phyloP scores from a whole-genome alignment of 2,888 invertebrate species.

The Dicyrtoma fusca region DNA sequence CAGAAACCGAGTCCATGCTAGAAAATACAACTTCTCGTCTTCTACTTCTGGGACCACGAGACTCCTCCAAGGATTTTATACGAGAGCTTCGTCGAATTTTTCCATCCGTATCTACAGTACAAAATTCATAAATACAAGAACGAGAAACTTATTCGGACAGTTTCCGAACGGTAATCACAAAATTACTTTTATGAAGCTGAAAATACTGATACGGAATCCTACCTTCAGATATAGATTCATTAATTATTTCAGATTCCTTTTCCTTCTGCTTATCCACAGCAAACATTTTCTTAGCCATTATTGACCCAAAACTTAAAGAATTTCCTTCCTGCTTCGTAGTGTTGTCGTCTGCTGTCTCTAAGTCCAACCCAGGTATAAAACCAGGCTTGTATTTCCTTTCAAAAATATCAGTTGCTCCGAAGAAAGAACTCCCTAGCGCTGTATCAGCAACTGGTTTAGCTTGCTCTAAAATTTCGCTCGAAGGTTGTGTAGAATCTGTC shows the following conservation, averaged over 20 bases:
- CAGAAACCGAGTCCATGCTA: conserved; percentile 16
- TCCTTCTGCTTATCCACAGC: conserved; percentile 15
- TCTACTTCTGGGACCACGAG: conserved; percentile 42
- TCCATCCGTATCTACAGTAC: conserved; percentile 39
- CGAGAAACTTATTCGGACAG: too few relatives aligned
- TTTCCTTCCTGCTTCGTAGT: conserved; percentile 2
- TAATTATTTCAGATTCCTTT: neutral
- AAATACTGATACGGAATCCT: too few relatives aligned
- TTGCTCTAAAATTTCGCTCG: neutral
- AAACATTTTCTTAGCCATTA: conserved; percentile 28
- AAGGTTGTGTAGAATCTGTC: neutral
- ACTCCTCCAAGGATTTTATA: conserved; percentile 52
- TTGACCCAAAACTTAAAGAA: conserved; percentile 12
- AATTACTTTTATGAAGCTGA: neutral
- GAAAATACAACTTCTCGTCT: conserved; percentile 53
- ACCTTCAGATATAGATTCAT: conserved; percentile 1
- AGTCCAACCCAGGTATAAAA: conserved; percentile 42
- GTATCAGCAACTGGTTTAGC: neutral
- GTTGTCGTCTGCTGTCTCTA: conserved; percentile 18
- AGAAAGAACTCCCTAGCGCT: neutral
- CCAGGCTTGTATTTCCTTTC: conserved; percentile 37
- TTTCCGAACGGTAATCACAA: neutral
- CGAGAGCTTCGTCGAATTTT: conserved; percentile 53
- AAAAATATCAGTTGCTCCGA: conserved; percentile 1
- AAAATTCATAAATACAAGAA: conserved; percentile 1